Evolutionary conservation across 1,140 invertebrate species (phyloP).

Genomic region (Drosophila equinoxialis): DNA sequence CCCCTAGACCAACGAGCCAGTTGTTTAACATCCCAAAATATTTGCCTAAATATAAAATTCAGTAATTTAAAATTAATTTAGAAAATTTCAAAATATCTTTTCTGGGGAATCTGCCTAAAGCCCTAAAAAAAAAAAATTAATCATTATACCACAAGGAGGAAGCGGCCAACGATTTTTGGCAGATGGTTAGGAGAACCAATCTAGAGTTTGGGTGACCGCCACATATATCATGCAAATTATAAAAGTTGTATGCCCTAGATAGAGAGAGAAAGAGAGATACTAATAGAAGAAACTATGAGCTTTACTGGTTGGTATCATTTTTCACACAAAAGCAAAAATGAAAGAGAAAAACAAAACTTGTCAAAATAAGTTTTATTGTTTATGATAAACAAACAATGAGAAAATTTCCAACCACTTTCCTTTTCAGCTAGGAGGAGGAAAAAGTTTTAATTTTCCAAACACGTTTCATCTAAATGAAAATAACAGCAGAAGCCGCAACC

Average conservation of each 20-base stretch:
- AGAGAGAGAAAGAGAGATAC: too few relatives aligned
- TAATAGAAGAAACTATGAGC: too few relatives aligned
- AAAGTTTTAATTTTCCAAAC: constrained; percentile 77
- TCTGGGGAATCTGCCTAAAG: constrained; percentile 42
- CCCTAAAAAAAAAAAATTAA: constrained; percentile 71
- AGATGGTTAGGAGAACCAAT: constrained; percentile 46
- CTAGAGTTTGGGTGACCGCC: constrained; percentile 17
- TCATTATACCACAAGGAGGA: constrained; percentile 56
- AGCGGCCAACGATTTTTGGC: constrained; percentile 60
- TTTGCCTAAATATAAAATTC: not conserved
- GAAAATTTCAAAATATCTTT: constrained; percentile 50
- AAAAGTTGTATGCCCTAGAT: constrained; percentile 58
- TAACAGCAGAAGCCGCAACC: constrained; percentile 45
- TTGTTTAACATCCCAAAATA: constrained; percentile 8
- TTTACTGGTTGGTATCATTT: constrained; percentile 54
- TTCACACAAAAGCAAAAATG: constrained; percentile 20
- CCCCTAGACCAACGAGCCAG: constrained; percentile 86
- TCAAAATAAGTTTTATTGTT: constrained; percentile 78
- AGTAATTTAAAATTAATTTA: not conserved
- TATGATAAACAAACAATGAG: constrained; percentile 71
- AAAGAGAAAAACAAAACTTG: constrained; percentile 48
- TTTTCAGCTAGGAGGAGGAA: constrained; percentile 37
- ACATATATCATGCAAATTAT: constrained; percentile 77
- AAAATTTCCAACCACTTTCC: constrained; percentile 62
- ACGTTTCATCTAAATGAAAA: constrained; percentile 76